Evolutionary conservation across 2,113 vertebrate species (phyloP).

Genomic region (Rhinolophus ferrumequinum): DNA sequence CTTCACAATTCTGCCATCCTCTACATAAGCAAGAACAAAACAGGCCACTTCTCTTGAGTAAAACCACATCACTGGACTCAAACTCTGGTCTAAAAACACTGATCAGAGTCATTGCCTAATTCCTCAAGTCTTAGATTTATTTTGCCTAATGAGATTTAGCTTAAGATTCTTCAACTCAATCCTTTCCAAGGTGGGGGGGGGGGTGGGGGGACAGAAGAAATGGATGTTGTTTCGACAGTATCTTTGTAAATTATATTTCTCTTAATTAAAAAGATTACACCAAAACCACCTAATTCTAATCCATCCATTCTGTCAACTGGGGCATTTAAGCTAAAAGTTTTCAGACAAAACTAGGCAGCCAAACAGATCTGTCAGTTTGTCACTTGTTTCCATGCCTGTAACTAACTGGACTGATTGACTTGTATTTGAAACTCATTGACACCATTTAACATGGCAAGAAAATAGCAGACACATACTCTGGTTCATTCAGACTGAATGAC

Average conservation of each 20-base stretch:
- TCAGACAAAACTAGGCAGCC: neutral
- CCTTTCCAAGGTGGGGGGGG: neutral
- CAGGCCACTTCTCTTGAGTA: neutral
- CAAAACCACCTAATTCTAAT: neutral
- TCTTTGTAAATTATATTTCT: neutral
- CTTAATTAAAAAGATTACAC: neutral
- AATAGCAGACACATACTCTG: neutral
- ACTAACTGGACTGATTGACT: neutral
- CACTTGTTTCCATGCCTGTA: neutral
- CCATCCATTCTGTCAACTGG: neutral
- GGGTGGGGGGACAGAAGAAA: neutral
- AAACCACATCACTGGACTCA: neutral
- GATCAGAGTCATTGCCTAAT: neutral
- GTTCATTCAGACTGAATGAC: neutral
- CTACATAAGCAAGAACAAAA: neutral
- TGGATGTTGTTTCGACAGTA: neutral
- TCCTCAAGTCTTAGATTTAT: neutral
- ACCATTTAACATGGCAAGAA: neutral
- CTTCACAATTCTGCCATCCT: neutral
- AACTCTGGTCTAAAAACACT: neutral
- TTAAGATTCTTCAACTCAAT: conserved; percentile 35
- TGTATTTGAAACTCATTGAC: neutral
- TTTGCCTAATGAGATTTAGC: conserved; percentile 33
- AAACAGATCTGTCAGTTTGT: neutral
- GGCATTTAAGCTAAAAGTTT: neutral